Conservation (phyloP, 2,888 invertebrate species). For the Nycteola revayana region DNA sequence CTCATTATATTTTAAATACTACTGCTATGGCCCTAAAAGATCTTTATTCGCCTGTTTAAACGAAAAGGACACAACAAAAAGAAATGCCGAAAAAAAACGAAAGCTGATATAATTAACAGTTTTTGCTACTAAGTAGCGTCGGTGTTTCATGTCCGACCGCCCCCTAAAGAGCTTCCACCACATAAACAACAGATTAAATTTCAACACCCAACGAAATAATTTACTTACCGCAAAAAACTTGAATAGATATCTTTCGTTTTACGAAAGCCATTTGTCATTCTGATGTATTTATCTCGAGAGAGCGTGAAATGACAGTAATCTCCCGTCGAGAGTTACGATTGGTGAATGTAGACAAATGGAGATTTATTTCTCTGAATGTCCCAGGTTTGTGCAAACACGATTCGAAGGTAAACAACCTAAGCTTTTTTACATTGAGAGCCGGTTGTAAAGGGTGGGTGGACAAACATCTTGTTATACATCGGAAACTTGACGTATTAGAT, state of each 20-base stretch:
- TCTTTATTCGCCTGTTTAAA: no score
- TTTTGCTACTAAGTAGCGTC: no score
- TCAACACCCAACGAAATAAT: slow-evolving; percentile 46
- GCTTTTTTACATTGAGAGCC: slow-evolving; percentile 51
- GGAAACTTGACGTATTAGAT: slow-evolving; percentile 33
- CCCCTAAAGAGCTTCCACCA: slow-evolving; percentile 44
- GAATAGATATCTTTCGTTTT: slow-evolving; percentile 19
- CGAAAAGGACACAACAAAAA: no score
- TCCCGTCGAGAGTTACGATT: slow-evolving; percentile 50
- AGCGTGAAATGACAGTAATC: slow-evolving; percentile 49
- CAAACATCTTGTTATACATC: slow-evolving; percentile 40
- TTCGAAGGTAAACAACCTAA: slow-evolving; percentile 50
- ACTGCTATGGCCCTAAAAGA: no score
- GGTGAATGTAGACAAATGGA: slow-evolving; percentile 67
- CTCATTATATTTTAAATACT: no score
- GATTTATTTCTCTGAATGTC: slow-evolving; percentile 62
- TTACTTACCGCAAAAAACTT: slow-evolving; percentile 3
- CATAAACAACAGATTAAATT: slow-evolving; percentile 49
- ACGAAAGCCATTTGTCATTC: slow-evolving; percentile 37
- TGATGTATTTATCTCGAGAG: slow-evolving; percentile 39
- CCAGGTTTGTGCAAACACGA: slow-evolving; percentile 62
- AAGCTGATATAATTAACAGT: no score
- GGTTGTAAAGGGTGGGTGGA: slow-evolving; percentile 48
- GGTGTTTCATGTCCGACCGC: no score
- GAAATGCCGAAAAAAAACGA: no score